These are phyloP conservation scores for Bombus breviceps DNA, from an alignment of 1,140 invertebrate species.

Conservation along the genomic window DNA sequence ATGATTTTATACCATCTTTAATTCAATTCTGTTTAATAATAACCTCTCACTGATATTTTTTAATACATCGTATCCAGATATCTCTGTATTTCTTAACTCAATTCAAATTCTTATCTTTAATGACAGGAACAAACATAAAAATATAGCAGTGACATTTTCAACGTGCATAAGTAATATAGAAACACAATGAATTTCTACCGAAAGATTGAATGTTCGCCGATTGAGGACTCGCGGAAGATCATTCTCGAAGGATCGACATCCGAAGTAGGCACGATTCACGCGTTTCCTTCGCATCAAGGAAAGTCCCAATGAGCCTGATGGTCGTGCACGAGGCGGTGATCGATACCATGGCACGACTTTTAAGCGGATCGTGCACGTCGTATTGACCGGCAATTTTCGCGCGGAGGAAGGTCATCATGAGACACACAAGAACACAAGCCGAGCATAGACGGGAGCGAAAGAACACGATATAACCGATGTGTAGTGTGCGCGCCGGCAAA, in stretches of 20 bases:
- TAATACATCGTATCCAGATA: not conserved
- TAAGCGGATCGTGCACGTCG: slow-evolving; percentile 64
- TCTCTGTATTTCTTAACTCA: not conserved
- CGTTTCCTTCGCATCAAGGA: slow-evolving; percentile 35
- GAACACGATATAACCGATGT: slow-evolving; percentile 27
- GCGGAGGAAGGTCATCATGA: slow-evolving; percentile 67
- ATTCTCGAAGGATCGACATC: not conserved
- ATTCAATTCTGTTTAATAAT: not conserved
- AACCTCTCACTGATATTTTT: not conserved
- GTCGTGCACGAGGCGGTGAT: slow-evolving; percentile 61
- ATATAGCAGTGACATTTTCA: not conserved
- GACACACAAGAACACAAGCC: slow-evolving; percentile 34
- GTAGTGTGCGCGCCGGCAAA: slow-evolving; percentile 14
- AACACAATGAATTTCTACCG: not conserved
- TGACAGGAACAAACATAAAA: not conserved
- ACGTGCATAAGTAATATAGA: not conserved
- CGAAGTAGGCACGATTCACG: not conserved
- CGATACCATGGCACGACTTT: slow-evolving; percentile 65
- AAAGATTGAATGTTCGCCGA: not conserved
- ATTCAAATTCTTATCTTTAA: not conserved
- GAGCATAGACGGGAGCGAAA: slow-evolving; percentile 13
- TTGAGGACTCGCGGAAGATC: not conserved
- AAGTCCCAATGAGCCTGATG: slow-evolving; percentile 44
- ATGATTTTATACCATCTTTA: not conserved
- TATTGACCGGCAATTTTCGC: slow-evolving; percentile 70